Base-by-base conservation (phyloP, 1,140 invertebrate genomes). In the Triops longicaudatus region DNA sequence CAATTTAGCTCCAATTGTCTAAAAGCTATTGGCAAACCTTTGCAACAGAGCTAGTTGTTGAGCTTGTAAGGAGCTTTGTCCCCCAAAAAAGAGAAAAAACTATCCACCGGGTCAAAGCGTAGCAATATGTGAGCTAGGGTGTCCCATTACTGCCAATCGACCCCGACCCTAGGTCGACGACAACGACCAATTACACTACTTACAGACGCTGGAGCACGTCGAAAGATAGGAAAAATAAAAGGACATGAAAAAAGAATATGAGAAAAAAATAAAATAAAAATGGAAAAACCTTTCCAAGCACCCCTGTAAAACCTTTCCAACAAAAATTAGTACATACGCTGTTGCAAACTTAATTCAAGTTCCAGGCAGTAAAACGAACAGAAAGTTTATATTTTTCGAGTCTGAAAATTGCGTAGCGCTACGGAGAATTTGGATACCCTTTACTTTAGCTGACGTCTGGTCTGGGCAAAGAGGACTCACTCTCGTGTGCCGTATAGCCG, bases 91-190 rank as follows among this genome's bases (percentile, higher is more conserved):
- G 43, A 44, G 17, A 44, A 44, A 63, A 63, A 17, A 12, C 14
- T 63, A 63, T 63, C 50, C 22, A 63, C 50, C 10, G 50, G 50
- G 50, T 63, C 50, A 63, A 22, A 22, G 50, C 22, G 50, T 22
- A 63, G 50, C 14, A 63, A 17, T 63, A 22, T 63, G 50, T 63
- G 50, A 63, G 50, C 50, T n/a, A 63, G 50, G 50, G 50, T 63
- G 50, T 17, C 50, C 50, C 50, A 63, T 63, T 63, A 63, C 50
- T 63, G 50, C 50, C 50, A 63, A 63, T 63, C 50, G 50, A 63
- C 50, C 9, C 50, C 50, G 50, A 63, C 50, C 50, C 50, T 22
- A 63, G 50, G 50, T 63, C 50, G 50, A 1, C n/a, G 50, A 63
- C 50, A 63, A 63, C 50, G 50, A 63, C 50, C 50, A 63, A 63